Conservation (phyloP, 2,797 vertebrate genomes). For the Lutjanus campechanus region DNA sequence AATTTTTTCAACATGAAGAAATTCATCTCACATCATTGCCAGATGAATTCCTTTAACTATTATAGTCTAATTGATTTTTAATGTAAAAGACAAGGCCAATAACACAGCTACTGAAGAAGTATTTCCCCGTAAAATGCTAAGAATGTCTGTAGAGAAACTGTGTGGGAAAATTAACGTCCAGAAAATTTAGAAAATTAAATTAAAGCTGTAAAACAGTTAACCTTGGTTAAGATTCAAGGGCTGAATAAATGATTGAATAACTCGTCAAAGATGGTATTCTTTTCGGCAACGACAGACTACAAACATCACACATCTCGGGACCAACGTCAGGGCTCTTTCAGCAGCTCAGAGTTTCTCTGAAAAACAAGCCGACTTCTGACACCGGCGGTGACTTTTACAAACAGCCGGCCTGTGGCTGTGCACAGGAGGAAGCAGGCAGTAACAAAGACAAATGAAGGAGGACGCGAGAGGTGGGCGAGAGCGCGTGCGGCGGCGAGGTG, state of each 20-base stretch:
- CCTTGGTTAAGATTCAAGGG: background rate
- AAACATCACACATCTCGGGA: conserved; percentile 15
- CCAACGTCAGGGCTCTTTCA: conserved; percentile 5
- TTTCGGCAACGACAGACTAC: background rate
- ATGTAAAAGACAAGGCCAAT: background rate
- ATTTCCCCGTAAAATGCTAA: background rate
- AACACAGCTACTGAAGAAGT: background rate
- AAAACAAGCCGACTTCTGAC: conserved; percentile 18
- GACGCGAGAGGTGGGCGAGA: conserved; percentile 34
- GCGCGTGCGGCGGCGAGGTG: conserved; percentile 14
- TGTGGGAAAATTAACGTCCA: background rate
- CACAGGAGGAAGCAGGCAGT: conserved; percentile 29
- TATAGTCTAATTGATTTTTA: background rate
- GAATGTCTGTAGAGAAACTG: background rate
- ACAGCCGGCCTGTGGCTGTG: conserved; percentile 38
- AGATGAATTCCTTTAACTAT: background rate
- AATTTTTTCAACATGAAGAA: background rate
- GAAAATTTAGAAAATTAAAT: background rate
- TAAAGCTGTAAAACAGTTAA: background rate
- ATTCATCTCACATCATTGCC: background rate
- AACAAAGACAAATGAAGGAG: conserved; percentile 70
- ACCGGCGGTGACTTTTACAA: conserved; percentile 53
- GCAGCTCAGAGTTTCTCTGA: conserved; percentile 18
- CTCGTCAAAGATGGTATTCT: background rate
- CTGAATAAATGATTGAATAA: background rate